These are phyloP conservation scores for Cyprinodon variegatus DNA, from an alignment of 2,113 vertebrate genomes.

Conservation along the genomic window DNA sequence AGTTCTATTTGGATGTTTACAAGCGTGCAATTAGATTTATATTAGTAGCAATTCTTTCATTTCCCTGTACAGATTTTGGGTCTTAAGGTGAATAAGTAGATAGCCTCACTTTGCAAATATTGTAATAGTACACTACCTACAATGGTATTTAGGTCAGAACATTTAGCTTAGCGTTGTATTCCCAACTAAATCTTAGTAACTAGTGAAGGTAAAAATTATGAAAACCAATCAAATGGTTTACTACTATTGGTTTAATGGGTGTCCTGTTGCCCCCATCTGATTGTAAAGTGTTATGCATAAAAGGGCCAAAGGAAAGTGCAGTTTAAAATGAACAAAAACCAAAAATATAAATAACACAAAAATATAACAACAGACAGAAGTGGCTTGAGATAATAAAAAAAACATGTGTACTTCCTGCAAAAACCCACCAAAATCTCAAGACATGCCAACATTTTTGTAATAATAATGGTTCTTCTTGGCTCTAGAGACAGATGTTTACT, in stretches of 20 bases:
- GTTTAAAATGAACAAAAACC: slow-evolving; percentile 34
- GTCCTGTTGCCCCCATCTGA: slow-evolving; percentile 2
- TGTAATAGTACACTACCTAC: neutral
- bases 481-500: slow-evolving; percentile 12
- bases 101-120: neutral
- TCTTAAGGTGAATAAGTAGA: neutral
- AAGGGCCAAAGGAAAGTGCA: slow-evolving; percentile 14
- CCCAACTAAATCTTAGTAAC: neutral
- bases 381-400: slow-evolving; percentile 49
- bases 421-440: slow-evolving; percentile 30
- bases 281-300: slow-evolving; percentile 10
- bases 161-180: neutral
- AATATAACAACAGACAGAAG: slow-evolving; percentile 45
- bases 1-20: too few species aligned
- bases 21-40: too few species aligned
- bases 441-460: slow-evolving; percentile 51
- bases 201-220: slow-evolving; percentile 38
- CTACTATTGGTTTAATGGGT: slow-evolving; percentile 34
- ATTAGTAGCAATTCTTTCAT: slow-evolving; percentile 10
- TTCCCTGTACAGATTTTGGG: slow-evolving; percentile 1
- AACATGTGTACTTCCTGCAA: slow-evolving; percentile 38
- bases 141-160: neutral
- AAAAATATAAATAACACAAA: slow-evolving; percentile 24
- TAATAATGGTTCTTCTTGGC: slow-evolving; percentile 38
- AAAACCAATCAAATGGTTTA: slow-evolving; percentile 39